Evolutionary conservation across 1,140 invertebrate species (phyloP).

Genomic region (Tetraneura akinire): DNA sequence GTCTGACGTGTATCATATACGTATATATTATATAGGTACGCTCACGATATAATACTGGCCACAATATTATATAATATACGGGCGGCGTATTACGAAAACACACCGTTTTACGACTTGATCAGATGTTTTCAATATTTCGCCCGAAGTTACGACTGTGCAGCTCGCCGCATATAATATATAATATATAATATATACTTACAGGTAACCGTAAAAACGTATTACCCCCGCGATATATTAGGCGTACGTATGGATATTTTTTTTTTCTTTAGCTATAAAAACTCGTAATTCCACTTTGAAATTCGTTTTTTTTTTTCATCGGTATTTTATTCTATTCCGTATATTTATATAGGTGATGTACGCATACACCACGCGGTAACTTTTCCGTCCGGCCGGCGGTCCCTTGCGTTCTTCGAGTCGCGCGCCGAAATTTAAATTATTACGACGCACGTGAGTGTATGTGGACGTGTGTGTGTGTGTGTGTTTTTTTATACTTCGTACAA

Average conservation of each 20-base stretch:
- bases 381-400: background rate
- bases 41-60: conserved; percentile 3
- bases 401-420: background rate
- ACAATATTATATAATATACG: background rate
- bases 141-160: conserved; percentile 43
- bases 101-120: conserved; percentile 48
- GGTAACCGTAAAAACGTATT: conserved; percentile 45
- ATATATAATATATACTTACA: conserved; percentile 18
- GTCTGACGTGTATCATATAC: background rate
- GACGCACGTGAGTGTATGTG: conserved; percentile 30
- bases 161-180: too few species aligned
- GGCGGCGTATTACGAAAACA: conserved; percentile 34
- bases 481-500: conserved; percentile 32
- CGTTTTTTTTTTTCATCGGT: conserved; percentile 23
- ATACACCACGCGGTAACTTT: too few species aligned
- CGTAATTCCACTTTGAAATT: conserved; percentile 38
- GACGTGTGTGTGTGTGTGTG: conserved; percentile 14
- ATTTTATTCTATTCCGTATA: too few species aligned
- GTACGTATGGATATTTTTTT: background rate
- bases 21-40: too few species aligned
- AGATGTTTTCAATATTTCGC: conserved; percentile 47
- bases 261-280: conserved; percentile 31
- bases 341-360: too few species aligned
- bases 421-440: conserved; percentile 47
- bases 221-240: background rate